These are phyloP conservation scores for Gavialis gangeticus DNA, from an alignment of 2,113 vertebrate species.

Conservation along the genomic window DNA sequence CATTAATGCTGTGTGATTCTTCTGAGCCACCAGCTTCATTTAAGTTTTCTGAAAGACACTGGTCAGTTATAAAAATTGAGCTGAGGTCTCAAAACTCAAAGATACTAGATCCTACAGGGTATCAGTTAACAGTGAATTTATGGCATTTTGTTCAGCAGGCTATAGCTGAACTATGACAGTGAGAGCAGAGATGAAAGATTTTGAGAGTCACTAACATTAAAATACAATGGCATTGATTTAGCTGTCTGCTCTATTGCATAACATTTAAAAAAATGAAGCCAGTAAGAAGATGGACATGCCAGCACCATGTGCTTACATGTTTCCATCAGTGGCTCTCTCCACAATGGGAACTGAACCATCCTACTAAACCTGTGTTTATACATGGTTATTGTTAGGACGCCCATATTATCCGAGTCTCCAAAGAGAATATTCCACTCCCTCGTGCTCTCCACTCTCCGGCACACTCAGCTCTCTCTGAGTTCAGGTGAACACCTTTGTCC, in stretches of 20 bases:
- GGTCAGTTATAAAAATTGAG: background rate
- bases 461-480: no score
- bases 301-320: background rate
- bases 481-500: no score
- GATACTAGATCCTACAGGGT: background rate
- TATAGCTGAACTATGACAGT: background rate
- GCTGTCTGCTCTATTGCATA: background rate
- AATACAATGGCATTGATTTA: background rate
- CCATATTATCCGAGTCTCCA: no score
- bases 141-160: background rate
- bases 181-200: background rate
- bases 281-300: background rate
- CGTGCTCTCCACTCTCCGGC: no score
- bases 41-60: background rate
- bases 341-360: background rate
- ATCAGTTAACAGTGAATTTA: background rate
- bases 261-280: background rate
- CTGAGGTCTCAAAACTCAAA: background rate
- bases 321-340: background rate
- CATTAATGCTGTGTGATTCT: background rate
- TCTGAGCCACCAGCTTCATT: rapidly evolving
- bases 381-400: background rate
- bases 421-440: no score
- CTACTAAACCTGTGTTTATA: background rate
- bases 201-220: background rate